Conservation (phyloP, 2,888 invertebrate species). For the Eristalinus sepulchralis region DNA sequence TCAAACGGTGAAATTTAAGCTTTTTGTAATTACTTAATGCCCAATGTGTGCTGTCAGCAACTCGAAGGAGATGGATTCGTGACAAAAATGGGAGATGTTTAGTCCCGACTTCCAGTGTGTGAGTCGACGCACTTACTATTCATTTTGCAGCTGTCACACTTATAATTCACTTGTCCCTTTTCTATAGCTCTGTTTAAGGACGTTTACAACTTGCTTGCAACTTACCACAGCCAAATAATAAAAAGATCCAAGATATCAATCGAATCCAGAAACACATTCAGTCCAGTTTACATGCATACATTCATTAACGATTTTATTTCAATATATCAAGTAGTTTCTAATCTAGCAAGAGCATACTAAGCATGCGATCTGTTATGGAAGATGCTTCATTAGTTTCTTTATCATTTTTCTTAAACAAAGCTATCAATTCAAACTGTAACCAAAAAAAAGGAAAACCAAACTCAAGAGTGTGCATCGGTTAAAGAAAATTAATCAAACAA, state of each 20-base stretch:
- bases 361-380: conserved; percentile 40
- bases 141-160: too few species aligned
- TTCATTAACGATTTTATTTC: conserved; percentile 21
- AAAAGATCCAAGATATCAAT: neutral
- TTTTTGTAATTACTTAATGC: too few species aligned
- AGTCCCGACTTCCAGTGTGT: too few species aligned
- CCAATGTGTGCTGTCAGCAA: too few species aligned
- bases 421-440: neutral
- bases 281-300: neutral
- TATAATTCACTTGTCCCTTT: too few species aligned
- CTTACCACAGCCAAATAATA: too few species aligned
- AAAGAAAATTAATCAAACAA: conserved; percentile 15
- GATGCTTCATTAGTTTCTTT: conserved; percentile 11
- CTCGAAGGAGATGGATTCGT: too few species aligned
- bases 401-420: neutral
- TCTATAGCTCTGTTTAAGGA: too few species aligned
- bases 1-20: too few species aligned
- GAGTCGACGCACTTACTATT: too few species aligned
- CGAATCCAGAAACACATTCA: neutral
- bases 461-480: neutral
- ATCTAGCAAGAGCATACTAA: conserved; percentile 20
- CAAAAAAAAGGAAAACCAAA: neutral
- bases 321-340: conserved; percentile 3
- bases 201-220: too few species aligned
- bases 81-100: too few species aligned